Evolutionary conservation across 1,140 invertebrate genomes (phyloP), one percentile per base, ranked within the genome.

Genomic region (Drosophila ercepeae): DNA sequence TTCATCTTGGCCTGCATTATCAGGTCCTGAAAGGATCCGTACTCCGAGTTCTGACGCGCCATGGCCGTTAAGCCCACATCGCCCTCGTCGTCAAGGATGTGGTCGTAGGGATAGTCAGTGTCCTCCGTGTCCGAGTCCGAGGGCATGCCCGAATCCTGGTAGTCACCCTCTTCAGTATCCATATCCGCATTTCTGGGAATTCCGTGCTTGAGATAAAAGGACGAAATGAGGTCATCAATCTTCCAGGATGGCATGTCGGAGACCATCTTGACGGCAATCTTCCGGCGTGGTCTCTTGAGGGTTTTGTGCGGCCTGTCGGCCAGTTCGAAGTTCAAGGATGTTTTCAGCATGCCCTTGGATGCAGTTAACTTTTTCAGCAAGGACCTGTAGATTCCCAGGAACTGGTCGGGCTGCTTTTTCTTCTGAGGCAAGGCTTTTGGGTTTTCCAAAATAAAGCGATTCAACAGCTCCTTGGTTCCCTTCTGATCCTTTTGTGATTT

Each of bases 241-340:
- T 57, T 61, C 34, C 89, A 71, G 1, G 82, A 72, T 4, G 88
- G 79, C 67, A 90, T 71, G 32, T 90, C 88, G 5, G 88, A 89
- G 7, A 90, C 82, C 88, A 90, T 90, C 52, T 72, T 83, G 1
- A 90, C 75, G 16, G 82, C 78, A 16, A 90, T 90, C 63, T 88
- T 90, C 0, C 88, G 67, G 0, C 82, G 81, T 1, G 69, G 36
- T 18, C 88, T 73, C 13, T 83, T 90, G 6, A 75, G 36, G 1
- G 73, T 34, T 16, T 83, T 83, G 3, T 27, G 19, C 3, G 81
- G 45, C 29, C 50, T 70, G 19, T 89, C 78, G 18, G 61, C 73
- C 21, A 90, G 36, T 34, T 89, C 88, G 9, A 89, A 86, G 16
- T 83, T 86, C 4, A 89, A 48, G 0, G 86, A 83, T 1, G 86